phyloP scores from a whole-genome alignment of 2,113 vertebrate genomes.

The Craseonycteris thonglongyai region DNA sequence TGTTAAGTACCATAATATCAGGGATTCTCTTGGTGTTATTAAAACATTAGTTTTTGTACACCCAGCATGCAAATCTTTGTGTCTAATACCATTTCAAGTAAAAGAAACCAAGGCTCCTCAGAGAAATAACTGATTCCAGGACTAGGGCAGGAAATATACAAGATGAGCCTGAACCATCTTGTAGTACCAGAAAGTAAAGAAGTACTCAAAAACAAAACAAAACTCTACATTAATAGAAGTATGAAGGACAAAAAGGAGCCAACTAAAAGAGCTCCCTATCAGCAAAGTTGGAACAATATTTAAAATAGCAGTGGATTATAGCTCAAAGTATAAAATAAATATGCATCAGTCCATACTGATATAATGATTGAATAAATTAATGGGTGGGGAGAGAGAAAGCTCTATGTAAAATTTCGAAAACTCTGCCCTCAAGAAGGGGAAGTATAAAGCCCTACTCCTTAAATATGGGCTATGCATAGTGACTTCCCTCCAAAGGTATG shows the following conservation, averaged over 20 bases:
- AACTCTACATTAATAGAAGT: not conserved
- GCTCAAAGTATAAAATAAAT: constrained; percentile 9
- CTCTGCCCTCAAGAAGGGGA: not conserved
- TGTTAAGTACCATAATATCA: not conserved
- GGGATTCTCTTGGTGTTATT: not conserved
- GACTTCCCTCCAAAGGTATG: not conserved
- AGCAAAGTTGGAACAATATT: not conserved
- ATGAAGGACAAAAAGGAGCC: not conserved
- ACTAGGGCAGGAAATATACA: not conserved
- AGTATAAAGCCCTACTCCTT: not conserved
- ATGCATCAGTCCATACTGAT: not conserved
- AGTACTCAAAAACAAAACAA: not conserved
- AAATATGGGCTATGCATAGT: not conserved
- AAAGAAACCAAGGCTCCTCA: not conserved
- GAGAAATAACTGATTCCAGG: not conserved
- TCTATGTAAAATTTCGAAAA: not conserved
- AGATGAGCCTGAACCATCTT: not conserved
- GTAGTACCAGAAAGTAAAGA: not conserved
- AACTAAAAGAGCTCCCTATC: not conserved
- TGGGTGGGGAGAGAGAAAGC: not conserved
- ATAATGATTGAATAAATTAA: not conserved
- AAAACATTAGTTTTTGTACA: not conserved
- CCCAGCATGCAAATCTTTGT: not conserved
- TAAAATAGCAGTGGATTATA: constrained; percentile 9
- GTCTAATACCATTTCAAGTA: not conserved